Evolutionary conservation across 2,888 invertebrate genomes (phyloP), one percentile per base, ranked within the genome.

Genomic region (Brachylomia viminalis): DNA sequence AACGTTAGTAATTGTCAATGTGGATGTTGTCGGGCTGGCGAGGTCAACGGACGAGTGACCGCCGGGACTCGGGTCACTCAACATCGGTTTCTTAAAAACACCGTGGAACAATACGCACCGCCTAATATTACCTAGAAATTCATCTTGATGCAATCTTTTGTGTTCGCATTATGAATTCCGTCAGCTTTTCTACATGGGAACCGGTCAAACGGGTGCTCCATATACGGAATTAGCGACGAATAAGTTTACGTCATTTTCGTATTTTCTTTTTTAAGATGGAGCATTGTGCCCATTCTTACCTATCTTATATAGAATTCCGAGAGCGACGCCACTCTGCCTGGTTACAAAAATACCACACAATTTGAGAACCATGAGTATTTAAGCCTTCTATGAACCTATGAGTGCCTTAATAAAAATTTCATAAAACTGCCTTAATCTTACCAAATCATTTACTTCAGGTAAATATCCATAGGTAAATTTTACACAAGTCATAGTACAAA

Each of bases 21-120:
- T 88, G 84, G 87, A 89, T 86, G 86, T 83, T 90, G 87, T 83
- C 84, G 85, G 86, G 86, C 89, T 62, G 86, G 85, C 83, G 93
- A 92, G 95, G 94, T 95, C 95, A 95, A 95, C 87, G 95, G 89
- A 92, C 95, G 90, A 89, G 83, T 91, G 93, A 91, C 93, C 93
- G 92, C 80, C 89, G 88, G 89, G 88, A 88, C 90, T 88, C 85
- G 81, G 89, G 90, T 91, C 91, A 89, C 84, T 86, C 85, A 86
- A 86, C 84, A 80, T 78, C 69, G 80, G 77, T 77, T 88, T 87
- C 86, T 90, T 80, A 79, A 86, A 85, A 79, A 84, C 47, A 54
- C 78, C 56, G 61, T 83, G 77, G 79, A 87, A 86, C 82, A 87
- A 87, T 78, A 84, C 77, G 66, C 81, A 76, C 72, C 59, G 58